Percentiles rank a stretch among this genome's conserved stretches.
Conservation (phyloP, 2,888 invertebrate genomes). For the Chloroclysta siterata region DNA sequence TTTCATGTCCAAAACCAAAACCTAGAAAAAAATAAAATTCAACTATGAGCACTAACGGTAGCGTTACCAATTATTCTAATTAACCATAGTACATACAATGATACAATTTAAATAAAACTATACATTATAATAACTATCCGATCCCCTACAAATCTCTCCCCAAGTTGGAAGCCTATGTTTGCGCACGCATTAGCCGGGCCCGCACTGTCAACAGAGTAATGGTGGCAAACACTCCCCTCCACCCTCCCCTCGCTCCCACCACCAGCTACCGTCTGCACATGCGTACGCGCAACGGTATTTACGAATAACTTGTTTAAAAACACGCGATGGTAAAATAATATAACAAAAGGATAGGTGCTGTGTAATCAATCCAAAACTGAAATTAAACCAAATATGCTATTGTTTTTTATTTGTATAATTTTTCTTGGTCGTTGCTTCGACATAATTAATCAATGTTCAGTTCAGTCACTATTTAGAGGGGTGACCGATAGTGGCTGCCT, state of each 20-base stretch:
- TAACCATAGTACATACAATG: too few relatives aligned
- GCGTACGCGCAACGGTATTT: conserved; percentile 56
- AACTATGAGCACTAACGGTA: too few relatives aligned
- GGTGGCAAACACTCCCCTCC: conserved; percentile 70
- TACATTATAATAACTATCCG: background rate
- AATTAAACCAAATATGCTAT: too few relatives aligned
- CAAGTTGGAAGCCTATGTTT: conserved; percentile 56
- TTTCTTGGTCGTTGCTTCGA: too few relatives aligned
- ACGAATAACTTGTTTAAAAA: conserved; percentile 23
- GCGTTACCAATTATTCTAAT: too few relatives aligned
- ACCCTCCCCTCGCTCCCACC: conserved; percentile 37
- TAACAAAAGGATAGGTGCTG: background rate
- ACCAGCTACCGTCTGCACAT: conserved; percentile 56
- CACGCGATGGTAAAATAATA: background rate
- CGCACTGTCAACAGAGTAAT: conserved; percentile 76
- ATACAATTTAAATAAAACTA: too few relatives aligned
- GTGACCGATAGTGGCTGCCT: background rate
- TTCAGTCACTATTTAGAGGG: background rate
- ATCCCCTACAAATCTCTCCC: conserved; percentile 26
- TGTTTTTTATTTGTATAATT: too few relatives aligned
- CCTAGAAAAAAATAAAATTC: too few relatives aligned
- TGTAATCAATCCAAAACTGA: too few relatives aligned
- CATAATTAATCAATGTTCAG: background rate
- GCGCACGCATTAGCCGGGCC: conserved; percentile 78
- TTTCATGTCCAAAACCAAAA: too few relatives aligned